phyloP scores from a whole-genome alignment of 2,113 vertebrate species.

The Gopherus evgoodei region DNA sequence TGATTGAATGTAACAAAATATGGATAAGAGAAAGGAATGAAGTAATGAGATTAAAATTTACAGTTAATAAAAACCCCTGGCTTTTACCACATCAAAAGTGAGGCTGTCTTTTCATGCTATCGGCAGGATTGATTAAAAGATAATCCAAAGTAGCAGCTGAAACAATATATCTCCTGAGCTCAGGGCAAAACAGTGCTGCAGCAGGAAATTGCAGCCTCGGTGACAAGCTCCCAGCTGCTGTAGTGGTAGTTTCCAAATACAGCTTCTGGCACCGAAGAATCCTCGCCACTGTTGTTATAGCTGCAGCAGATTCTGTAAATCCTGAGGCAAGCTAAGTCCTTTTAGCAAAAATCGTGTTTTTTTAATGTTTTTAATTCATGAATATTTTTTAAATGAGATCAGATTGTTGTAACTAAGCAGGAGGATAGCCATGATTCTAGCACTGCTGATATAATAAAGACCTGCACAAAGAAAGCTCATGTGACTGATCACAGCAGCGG shows the following conservation, averaged over 20 bases:
- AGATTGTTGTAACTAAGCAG: neutral
- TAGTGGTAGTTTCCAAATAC: neutral
- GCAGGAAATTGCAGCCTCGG: conserved; percentile 36
- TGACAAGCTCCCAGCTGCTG: conserved; percentile 19
- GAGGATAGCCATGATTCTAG: neutral
- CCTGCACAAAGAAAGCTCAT: neutral
- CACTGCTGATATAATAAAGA: neutral
- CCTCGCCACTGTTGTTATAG: neutral
- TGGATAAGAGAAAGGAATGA: neutral
- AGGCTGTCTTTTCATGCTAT: neutral
- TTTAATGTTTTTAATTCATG: neutral
- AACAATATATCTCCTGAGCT: neutral
- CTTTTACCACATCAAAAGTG: neutral
- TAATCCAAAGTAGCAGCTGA: neutral
- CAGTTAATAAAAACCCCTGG: neutral
- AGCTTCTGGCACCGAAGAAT: neutral
- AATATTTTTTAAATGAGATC: neutral
- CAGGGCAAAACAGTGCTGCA: neutral
- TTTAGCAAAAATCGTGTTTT: neutral
- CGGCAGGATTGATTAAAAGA: neutral
- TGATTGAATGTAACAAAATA: neutral
- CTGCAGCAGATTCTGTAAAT: neutral
- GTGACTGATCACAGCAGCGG: neutral
- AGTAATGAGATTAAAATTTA: neutral
- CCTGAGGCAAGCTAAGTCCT: neutral